A percentile compares a stretch with the other conserved stretches of the same genome.
Evolutionary conservation across 2,888 invertebrate species (phyloP).

Genomic region (Drosophila infuscata): DNA sequence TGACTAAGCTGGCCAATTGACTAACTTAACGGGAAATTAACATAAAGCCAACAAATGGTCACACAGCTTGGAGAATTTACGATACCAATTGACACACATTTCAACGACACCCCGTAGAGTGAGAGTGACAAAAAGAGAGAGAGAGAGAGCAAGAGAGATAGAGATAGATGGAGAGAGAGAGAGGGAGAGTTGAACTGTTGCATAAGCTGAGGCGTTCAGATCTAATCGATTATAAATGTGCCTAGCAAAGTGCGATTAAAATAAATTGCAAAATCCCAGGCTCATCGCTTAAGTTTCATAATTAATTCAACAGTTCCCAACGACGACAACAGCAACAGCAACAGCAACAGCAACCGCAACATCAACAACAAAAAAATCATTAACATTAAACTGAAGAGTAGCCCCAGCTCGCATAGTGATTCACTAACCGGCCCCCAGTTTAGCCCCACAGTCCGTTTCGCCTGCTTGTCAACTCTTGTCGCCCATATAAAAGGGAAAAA

Average conservation of each 20-base stretch:
- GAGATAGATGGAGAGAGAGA: background rate
- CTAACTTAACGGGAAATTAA: constrained; percentile 51
- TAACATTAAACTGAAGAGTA: constrained; percentile 37
- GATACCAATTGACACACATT: constrained; percentile 71
- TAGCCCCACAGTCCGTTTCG: constrained; percentile 23
- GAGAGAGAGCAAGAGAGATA: background rate
- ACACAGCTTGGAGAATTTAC: constrained; percentile 43
- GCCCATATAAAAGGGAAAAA: constrained; percentile 61
- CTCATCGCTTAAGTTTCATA: constrained; percentile 77
- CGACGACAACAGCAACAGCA: constrained; percentile 34
- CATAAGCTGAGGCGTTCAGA: constrained; percentile 34
- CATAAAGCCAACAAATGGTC: constrained; percentile 54
- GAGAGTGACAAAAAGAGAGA: constrained; percentile 5
- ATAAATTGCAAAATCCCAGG: constrained; percentile 78
- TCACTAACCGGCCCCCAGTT: constrained; percentile 72
- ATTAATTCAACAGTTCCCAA: constrained; percentile 67
- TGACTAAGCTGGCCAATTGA: constrained; percentile 46
- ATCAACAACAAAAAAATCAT: constrained; percentile 18
- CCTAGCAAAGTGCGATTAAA: constrained; percentile 79
- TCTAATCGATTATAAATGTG: constrained; percentile 82
- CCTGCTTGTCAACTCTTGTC: constrained; percentile 70
- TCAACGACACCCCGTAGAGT: constrained; percentile 28
- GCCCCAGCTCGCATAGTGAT: constrained; percentile 60
- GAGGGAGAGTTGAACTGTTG: constrained; percentile 18
- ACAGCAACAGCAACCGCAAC: constrained; percentile 25